Percentiles rank a stretch among this genome's conserved stretches.
Conservation (phyloP, 2,797 vertebrate genomes). For the Falco peregrinus region DNA sequence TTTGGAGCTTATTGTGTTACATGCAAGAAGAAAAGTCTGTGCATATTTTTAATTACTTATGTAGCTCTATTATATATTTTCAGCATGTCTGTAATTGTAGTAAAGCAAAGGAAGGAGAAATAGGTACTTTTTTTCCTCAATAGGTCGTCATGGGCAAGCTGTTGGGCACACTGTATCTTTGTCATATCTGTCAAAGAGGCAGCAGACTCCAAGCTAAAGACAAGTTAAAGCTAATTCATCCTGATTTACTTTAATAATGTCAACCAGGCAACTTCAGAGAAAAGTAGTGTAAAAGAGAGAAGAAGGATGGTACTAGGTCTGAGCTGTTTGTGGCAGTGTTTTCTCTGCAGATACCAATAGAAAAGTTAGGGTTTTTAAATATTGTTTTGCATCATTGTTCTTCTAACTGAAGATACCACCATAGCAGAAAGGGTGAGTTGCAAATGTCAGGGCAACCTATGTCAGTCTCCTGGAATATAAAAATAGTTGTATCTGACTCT, state of each 20-base stretch:
- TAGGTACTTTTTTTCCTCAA: not conserved
- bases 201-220: not conserved
- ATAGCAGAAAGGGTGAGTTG: not conserved
- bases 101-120: not conserved
- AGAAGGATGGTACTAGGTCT: not conserved
- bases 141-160: not conserved
- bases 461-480: not conserved
- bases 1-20: not conserved
- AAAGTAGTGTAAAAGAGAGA: not conserved
- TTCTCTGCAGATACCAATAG: not conserved
- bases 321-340: not conserved
- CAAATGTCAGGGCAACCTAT: not conserved
- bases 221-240: not conserved
- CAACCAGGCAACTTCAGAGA: not conserved
- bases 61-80: not conserved
- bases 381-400: not conserved
- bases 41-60: not conserved
- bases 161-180: not conserved
- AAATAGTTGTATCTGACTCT: not conserved
- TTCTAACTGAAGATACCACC: not conserved
- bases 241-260: not conserved
- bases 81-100: not conserved
- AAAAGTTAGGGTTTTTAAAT: not conserved
- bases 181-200: not conserved
- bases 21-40: not conserved